Evolutionary conservation across 2,888 invertebrate genomes (phyloP).

Genomic region (Margaritifera margaritifera): DNA sequence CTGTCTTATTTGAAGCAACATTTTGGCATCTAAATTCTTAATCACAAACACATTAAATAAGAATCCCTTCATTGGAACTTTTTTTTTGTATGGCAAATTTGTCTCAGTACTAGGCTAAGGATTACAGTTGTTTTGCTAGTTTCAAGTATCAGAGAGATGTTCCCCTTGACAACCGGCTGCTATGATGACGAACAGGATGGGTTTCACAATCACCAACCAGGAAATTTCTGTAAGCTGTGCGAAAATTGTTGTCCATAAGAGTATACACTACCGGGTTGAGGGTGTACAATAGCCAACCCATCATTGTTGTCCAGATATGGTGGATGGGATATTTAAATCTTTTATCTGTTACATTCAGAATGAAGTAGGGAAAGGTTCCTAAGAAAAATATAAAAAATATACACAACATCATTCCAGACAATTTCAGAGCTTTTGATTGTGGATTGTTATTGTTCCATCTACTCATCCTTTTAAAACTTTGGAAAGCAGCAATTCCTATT

Average conservation of each 20-base stretch:
- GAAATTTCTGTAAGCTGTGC: constrained; percentile 54
- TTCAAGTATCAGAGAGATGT: constrained; percentile 19
- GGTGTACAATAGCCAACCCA: constrained; percentile 59
- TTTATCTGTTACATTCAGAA: constrained; percentile 52
- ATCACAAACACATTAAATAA: too few species aligned
- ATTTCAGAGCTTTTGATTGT: constrained; percentile 53
- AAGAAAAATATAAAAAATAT: constrained; percentile 61
- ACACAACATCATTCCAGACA: constrained; percentile 64
- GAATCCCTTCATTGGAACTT: too few species aligned
- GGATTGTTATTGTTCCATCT: constrained; percentile 47
- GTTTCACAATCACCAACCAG: constrained; percentile 50
- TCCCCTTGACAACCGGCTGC: constrained; percentile 33
- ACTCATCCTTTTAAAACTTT: constrained; percentile 47
- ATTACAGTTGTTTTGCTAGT: too few species aligned
- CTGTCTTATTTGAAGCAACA: too few species aligned
- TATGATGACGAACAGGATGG: constrained; percentile 35
- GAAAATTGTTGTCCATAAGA: constrained; percentile 60
- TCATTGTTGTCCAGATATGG: constrained; percentile 60
- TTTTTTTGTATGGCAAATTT: too few species aligned
- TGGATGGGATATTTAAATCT: constrained; percentile 48
- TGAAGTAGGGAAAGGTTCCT: constrained; percentile 61
- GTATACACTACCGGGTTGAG: constrained; percentile 63
- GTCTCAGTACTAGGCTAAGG: too few species aligned
- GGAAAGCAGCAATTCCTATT: constrained; percentile 57
- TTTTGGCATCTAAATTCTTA: too few species aligned